These are phyloP conservation scores for Aurelia aurita DNA, from an alignment of 30 jellyfish, hydroid and myxozoan species.

Conservation along the genomic window DNA sequence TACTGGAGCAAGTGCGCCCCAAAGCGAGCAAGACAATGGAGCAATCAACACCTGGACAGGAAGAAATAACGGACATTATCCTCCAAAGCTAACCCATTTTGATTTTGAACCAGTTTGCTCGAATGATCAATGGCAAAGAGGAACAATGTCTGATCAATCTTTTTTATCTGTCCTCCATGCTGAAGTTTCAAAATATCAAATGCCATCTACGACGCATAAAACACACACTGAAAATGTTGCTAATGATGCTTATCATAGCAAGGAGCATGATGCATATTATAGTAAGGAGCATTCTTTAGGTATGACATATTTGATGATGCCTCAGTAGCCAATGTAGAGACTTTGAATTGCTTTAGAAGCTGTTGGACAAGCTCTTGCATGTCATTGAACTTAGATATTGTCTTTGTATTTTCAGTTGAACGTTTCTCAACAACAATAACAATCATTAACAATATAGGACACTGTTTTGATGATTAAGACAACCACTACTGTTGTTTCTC, in stretches of 20 bases:
- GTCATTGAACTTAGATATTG: no score
- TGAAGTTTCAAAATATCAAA: not conserved
- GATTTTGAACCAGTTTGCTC: slow-evolving; percentile 21
- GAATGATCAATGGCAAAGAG: slow-evolving; percentile 40
- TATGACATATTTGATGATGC: no score
- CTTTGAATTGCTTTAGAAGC: no score
- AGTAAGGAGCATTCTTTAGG: no score
- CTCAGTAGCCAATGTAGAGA: no score
- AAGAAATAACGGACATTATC: slow-evolving; percentile 10
- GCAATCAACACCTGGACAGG: slow-evolving; percentile 2
- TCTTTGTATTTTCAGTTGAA: no score
- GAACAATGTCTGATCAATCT: not conserved
- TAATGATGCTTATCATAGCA: slow-evolving; percentile 1
- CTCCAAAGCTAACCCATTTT: slow-evolving; percentile 40
- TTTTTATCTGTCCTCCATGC: slow-evolving; percentile 13
- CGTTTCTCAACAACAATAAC: no score
- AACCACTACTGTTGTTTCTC: no score
- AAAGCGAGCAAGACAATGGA: not conserved
- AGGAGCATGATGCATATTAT: not conserved
- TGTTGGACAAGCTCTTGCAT: no score
- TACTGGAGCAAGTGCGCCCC: no score
- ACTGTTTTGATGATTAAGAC: no score
- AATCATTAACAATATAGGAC: no score
- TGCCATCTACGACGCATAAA: not conserved
- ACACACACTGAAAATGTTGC: not conserved